Percentiles rank a stretch among this genome's conserved stretches.
These are phyloP conservation scores for Vanessa tameamea DNA, from an alignment of 1,140 invertebrate genomes.

Conservation along the genomic window DNA sequence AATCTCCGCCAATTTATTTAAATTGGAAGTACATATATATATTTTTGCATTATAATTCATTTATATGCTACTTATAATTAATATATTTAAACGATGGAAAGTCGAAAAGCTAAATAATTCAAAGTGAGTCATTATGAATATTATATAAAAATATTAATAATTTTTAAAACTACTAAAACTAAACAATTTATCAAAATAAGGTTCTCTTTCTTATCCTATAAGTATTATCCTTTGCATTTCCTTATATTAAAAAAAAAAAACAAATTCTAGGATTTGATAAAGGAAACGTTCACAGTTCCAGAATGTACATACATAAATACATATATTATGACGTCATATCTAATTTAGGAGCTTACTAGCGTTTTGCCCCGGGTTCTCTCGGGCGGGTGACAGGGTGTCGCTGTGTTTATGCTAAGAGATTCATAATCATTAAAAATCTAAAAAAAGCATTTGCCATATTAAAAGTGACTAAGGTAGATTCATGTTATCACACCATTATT, in stretches of 20 bases:
- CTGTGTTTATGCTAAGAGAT: conserved; percentile 74
- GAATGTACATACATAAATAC: conserved; percentile 56
- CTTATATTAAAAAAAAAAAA: conserved; percentile 5
- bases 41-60: too few relatives aligned
- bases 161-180: not conserved
- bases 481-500: not conserved
- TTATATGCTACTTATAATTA: too few relatives aligned
- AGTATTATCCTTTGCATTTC: conserved; percentile 4
- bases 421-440: conserved; percentile 34
- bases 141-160: not conserved
- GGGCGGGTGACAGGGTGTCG: conserved; percentile 79
- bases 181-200: conserved; percentile 12
- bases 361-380: conserved; percentile 73
- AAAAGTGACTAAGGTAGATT: conserved; percentile 19
- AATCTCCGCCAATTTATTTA: too few relatives aligned
- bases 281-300: conserved; percentile 35
- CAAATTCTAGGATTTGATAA: conserved; percentile 22
- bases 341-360: conserved; percentile 79
- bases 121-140: not conserved
- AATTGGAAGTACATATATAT: too few relatives aligned
- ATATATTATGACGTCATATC: conserved; percentile 74
- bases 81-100: not conserved
- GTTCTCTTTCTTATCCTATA: conserved; percentile 3
- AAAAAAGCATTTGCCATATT: conserved; percentile 17
- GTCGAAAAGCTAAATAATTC: not conserved